Percentiles rank a stretch among this genome's conserved stretches.
Evolutionary conservation across 2,888 invertebrate species (phyloP).

Genomic region (Gryllus longicercus): DNA sequence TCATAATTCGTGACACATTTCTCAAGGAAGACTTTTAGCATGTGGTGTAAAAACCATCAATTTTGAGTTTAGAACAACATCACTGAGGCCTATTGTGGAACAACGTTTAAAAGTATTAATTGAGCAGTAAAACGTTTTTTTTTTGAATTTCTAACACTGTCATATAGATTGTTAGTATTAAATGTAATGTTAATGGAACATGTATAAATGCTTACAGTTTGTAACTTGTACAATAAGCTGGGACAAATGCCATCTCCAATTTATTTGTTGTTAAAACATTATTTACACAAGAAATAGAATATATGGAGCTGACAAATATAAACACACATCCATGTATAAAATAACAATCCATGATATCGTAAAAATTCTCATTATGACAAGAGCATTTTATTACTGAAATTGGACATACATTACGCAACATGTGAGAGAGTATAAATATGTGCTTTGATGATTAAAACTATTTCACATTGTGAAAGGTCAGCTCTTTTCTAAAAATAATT

Average conservation of each 20-base stretch:
- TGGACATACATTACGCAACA: neutral
- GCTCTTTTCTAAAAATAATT: conserved; percentile 2
- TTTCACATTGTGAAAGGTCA: neutral
- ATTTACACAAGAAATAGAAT: neutral
- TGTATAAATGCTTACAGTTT: too few species aligned
- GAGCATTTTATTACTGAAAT: conserved; percentile 2
- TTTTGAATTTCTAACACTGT: too few species aligned
- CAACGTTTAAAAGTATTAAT: too few species aligned
- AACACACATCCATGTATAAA: neutral
- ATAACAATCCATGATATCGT: neutral
- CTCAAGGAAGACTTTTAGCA: too few species aligned
- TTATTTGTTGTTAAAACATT: neutral
- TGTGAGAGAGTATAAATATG: neutral
- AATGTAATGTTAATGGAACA: too few species aligned
- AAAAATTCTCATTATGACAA: neutral
- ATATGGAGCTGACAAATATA: neutral
- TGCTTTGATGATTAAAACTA: neutral
- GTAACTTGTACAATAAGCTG: too few species aligned
- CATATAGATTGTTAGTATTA: too few species aligned
- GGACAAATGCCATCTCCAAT: neutral
- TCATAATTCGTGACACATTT: too few species aligned
- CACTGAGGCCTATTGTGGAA: too few species aligned
- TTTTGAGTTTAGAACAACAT: too few species aligned
- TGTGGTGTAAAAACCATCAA: too few species aligned
- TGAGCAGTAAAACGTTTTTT: too few species aligned